These are phyloP conservation scores for Zoroaster sp. DNA, from an alignment of 53 echinoderm and acorn worm species.

Conservation along the genomic window DNA sequence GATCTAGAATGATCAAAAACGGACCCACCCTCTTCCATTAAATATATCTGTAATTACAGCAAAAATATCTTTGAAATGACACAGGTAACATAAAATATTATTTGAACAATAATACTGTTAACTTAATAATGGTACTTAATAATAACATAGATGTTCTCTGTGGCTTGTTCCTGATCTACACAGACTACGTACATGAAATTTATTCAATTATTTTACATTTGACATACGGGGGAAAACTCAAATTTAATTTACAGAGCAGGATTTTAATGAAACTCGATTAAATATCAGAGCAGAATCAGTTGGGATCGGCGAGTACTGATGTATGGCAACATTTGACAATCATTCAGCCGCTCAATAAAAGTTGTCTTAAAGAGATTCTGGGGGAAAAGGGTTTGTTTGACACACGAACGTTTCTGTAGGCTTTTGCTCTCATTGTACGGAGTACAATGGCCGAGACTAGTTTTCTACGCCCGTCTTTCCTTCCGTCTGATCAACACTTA, in stretches of 20 bases:
- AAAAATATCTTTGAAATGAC: slow-evolving; percentile 14
- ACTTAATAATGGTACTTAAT: neutral
- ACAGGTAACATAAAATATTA: neutral
- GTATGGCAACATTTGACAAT: neutral
- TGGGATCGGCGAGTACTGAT: neutral
- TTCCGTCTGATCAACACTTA: neutral
- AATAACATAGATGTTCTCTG: neutral
- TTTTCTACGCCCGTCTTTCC: neutral
- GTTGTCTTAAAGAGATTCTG: neutral
- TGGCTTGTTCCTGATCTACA: neutral
- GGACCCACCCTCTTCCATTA: neutral
- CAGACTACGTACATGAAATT: neutral
- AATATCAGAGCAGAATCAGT: neutral
- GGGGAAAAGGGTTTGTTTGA: too few species aligned
- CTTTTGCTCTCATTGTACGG: neutral
- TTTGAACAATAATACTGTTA: slow-evolving; percentile 25
- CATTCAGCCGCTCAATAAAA: neutral
- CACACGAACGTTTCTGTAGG: too few species aligned
- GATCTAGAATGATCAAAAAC: neutral
- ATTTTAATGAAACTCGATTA: neutral
- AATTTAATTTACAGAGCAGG: neutral
- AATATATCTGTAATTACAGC: neutral
- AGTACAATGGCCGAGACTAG: neutral
- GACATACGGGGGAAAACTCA: too few species aligned
- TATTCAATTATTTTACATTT: neutral